Conservation (phyloP, 2,888 invertebrate genomes). For the Eudemis profundana region DNA sequence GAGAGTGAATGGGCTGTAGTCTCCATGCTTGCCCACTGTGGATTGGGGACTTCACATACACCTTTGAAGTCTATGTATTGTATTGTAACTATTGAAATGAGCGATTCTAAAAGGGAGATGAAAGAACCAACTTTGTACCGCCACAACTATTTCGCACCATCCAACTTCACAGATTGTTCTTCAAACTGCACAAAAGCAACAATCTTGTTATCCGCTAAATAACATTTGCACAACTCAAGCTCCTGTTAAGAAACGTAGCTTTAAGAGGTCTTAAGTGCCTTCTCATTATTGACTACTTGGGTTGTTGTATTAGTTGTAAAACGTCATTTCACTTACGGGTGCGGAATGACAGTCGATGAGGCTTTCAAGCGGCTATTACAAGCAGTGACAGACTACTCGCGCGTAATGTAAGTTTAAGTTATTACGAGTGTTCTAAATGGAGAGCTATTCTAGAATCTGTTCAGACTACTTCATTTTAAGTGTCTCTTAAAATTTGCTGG, state of each 20-base stretch:
- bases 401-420: conserved; percentile 14
- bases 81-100: too few relatives aligned
- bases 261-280: neutral
- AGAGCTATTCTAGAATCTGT: conserved; percentile 9
- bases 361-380: conserved; percentile 26
- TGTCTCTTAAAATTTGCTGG: neutral
- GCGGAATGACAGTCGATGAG: conserved; percentile 33
- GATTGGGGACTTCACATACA: too few relatives aligned
- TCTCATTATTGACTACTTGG: neutral
- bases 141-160: too few relatives aligned
- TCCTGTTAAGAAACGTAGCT: conserved; percentile 11
- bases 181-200: conserved; percentile 8
- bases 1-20: too few relatives aligned
- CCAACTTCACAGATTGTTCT: neutral
- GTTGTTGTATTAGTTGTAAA: neutral
- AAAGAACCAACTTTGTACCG: neutral
- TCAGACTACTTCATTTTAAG: neutral
- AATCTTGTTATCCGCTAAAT: conserved; percentile 4
- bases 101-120: neutral
- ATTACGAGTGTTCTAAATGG: conserved; percentile 1
- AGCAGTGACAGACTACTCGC: conserved; percentile 21
- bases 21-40: too few relatives aligned
- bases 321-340: conserved; percentile 32
- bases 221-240: neutral
- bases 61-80: too few relatives aligned